Evolutionary conservation across 2,888 invertebrate species (phyloP).

Genomic region (Drosophila lacicola): DNA sequence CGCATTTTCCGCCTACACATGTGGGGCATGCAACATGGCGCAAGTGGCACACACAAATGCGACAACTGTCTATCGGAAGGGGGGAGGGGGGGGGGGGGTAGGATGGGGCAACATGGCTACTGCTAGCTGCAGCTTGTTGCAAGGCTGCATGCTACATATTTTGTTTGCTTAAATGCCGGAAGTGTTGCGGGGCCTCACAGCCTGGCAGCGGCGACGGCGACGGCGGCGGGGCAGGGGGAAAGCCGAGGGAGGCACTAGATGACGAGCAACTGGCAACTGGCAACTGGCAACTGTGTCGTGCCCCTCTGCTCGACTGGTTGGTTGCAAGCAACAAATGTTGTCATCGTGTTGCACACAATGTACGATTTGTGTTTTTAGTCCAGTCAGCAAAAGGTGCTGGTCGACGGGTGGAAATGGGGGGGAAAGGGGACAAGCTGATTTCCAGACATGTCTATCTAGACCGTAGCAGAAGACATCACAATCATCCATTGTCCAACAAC

Average conservation of each 20-base stretch:
- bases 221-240: neutral
- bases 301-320: neutral
- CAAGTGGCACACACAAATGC: slow-evolving; percentile 47
- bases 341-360: slow-evolving; percentile 52
- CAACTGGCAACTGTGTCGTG: slow-evolving; percentile 6
- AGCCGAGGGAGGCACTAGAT: slow-evolving; percentile 7
- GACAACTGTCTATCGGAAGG: slow-evolving; percentile 1
- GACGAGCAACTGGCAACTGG: slow-evolving; percentile 23
- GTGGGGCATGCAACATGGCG: slow-evolving; percentile 40
- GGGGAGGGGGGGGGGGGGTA: too few relatives aligned
- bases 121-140: slow-evolving; percentile 46
- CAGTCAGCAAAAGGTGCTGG: neutral
- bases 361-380: slow-evolving; percentile 38
- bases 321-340: slow-evolving; percentile 63
- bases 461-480: slow-evolving; percentile 1
- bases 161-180: slow-evolving; percentile 80
- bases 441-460: slow-evolving; percentile 23
- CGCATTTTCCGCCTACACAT: slow-evolving; percentile 77
- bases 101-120: too few relatives aligned
- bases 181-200: slow-evolving; percentile 65
- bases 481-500: slow-evolving; percentile 3
- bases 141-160: slow-evolving; percentile 63
- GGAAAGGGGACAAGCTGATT: slow-evolving; percentile 8
- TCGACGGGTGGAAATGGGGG: neutral
- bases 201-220: neutral